phyloP scores from a whole-genome alignment of 2,888 invertebrate species.

The Torymus auratus region DNA sequence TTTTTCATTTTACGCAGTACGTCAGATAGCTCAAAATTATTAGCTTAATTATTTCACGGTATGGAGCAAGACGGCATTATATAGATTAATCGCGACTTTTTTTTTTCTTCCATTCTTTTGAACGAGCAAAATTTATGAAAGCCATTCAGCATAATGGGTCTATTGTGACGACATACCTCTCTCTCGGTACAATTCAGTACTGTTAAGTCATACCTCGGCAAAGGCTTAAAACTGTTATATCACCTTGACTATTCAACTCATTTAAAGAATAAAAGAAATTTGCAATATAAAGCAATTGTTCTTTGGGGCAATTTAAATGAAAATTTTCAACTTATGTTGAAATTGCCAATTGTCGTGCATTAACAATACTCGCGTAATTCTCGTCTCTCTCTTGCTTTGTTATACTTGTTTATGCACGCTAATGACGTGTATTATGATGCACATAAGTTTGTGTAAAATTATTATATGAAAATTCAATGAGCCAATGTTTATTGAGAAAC shows the following conservation, averaged over 20 bases:
- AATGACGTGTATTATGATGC: too few species aligned
- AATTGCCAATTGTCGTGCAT: conserved; percentile 30
- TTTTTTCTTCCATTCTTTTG: conserved; percentile 27
- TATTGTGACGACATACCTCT: conserved; percentile 53
- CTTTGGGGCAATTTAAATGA: conserved; percentile 18
- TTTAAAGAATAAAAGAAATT: conserved; percentile 48
- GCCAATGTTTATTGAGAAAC: too few species aligned
- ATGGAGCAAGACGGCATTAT: conserved; percentile 6
- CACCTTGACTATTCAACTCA: conserved; percentile 47
- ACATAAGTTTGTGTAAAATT: too few species aligned
- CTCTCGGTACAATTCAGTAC: conserved; percentile 44
- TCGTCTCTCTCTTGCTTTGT: too few species aligned
- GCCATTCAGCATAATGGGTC: conserved; percentile 54
- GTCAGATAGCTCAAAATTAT: conserved; percentile 23
- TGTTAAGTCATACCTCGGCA: conserved; percentile 54
- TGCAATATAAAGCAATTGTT: conserved; percentile 51
- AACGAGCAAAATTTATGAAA: conserved; percentile 55
- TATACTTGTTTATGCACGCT: too few species aligned
- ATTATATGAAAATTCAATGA: too few species aligned
- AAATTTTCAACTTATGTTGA: conserved; percentile 22
- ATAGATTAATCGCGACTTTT: conserved; percentile 48
- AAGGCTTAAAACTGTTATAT: conserved; percentile 51
- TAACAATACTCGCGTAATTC: background rate
- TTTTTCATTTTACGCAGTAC: too few species aligned
- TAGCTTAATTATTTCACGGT: conserved; percentile 29